Base-by-base conservation (phyloP, 2,888 invertebrate genomes). In the Nasonovia ribisnigri region DNA sequence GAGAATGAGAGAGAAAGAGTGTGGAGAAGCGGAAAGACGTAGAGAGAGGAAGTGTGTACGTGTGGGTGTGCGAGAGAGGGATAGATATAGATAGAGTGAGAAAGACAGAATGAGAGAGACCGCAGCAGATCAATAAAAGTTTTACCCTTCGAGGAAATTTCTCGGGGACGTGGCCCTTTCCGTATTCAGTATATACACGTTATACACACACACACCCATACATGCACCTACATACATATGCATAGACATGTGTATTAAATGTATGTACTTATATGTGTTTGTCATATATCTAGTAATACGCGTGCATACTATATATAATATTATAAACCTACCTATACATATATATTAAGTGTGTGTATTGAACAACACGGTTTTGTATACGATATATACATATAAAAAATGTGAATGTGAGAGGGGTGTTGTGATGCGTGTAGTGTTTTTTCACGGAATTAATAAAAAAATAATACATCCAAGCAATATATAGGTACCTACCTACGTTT, bases 101-200 rank as follows among this genome's bases (percentile, higher is more conserved):
- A 43, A 29, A n/a, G 43, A 77, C 42, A 43, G 87, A 20, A 67
- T 26, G 86, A 48, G 48, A 67, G n/a, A 93, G 93, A 90, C 93
- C 93, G 51, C 90, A 67, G 86, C 86, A 93, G 93, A 93, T 93
- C 93, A 93, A 93, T 93, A 93, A 93, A 93, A 93, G 88, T 94
- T 93, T 93, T 94, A 92, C 92, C 94, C 94, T 95, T 95, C 95
- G 95, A 95, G 95, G 96, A 96, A 96, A 96, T 95, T 96, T 96
- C 95, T 96, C 96, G 42, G 92, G 90, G 89, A 92, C 93, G 89
- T 86, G 90, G 89, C 89, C 89, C 60, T 89, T 89, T 84, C 46
- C 46, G 90, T 90, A 46, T 90, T 43, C 43, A 29, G 29, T 54
- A n/a, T 57, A 57, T n/a, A 89, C 57, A 42, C 88, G 11, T 86